Percentiles rank a stretch among this genome's conserved stretches.
These are phyloP conservation scores for Camelus dromedarius DNA, from an alignment of 2,113 vertebrate species.

Conservation along the genomic window DNA sequence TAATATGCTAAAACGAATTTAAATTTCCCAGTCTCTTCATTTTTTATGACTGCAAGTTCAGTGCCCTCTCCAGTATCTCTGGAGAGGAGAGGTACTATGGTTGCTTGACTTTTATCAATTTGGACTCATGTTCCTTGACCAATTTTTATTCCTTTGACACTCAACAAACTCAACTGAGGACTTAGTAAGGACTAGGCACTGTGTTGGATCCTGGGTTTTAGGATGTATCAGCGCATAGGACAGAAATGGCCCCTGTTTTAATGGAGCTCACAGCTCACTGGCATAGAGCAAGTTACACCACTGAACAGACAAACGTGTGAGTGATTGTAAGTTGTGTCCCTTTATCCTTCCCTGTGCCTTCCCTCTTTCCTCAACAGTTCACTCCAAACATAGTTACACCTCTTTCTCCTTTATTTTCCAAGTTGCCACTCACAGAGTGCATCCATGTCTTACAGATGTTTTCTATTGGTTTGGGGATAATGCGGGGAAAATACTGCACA, in stretches of 20 bases:
- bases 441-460: background rate
- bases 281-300: background rate
- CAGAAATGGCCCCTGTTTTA: background rate
- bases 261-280: background rate
- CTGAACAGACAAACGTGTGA: background rate
- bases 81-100: background rate
- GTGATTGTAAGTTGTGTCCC: background rate
- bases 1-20: background rate
- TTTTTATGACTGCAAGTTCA: background rate
- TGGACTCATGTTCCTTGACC: background rate
- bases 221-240: background rate
- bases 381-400: background rate
- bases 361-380: background rate
- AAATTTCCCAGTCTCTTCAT: background rate
- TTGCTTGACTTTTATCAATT: background rate
- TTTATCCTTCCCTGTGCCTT: background rate
- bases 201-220: background rate
- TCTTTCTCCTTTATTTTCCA: conserved; percentile 7
- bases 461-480: background rate
- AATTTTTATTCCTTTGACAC: conserved; percentile 19
- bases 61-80: background rate
- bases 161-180: background rate
- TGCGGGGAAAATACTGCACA: background rate
- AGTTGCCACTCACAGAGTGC: background rate
- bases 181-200: background rate